A percentile compares a stretch with the other conserved stretches of the same genome.
Conservation (phyloP, 1,140 invertebrate genomes). For the Lasaia peninsularis region DNA sequence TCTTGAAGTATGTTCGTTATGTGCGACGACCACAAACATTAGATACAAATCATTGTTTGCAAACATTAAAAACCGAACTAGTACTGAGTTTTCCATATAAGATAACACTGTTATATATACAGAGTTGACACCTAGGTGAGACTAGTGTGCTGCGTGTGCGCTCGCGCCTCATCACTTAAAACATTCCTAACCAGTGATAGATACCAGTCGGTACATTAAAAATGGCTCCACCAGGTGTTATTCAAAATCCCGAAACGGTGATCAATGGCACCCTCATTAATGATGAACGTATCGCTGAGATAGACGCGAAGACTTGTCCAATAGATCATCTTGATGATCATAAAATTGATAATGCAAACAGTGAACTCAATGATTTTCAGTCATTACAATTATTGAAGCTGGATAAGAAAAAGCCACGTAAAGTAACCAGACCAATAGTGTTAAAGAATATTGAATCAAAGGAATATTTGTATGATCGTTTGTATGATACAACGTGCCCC, state of each 20-base stretch:
- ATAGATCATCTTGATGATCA: conserved; percentile 38
- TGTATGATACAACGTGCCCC: conserved; percentile 57
- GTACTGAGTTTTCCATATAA: conserved; percentile 32
- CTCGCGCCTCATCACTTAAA: conserved; percentile 30
- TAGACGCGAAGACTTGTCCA: conserved; percentile 42
- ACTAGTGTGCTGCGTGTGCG: conserved; percentile 49
- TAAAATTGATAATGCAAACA: conserved; percentile 19
- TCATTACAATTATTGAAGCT: conserved; percentile 32
- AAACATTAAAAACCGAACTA: conserved; percentile 40
- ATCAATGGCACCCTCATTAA: conserved; percentile 42
- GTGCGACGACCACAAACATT: conserved; percentile 18
- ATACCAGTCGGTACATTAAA: conserved; percentile 18
- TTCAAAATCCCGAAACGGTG: conserved; percentile 47
- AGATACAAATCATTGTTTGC: conserved; percentile 36
- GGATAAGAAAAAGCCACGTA: conserved; percentile 42
- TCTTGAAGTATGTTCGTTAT: not conserved
- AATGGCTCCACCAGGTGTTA: conserved; percentile 64
- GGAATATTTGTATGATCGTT: conserved; percentile 57
- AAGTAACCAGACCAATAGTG: conserved; percentile 54
- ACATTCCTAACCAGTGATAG: not conserved
- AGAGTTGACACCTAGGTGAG: conserved; percentile 40
- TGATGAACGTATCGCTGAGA: conserved; percentile 32
- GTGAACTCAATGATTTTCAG: conserved; percentile 12
- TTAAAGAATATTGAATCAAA: conserved; percentile 57
- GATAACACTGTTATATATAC: conserved; percentile 68